Evolutionary conservation across 2,888 invertebrate genomes (phyloP), one percentile per base, ranked within the genome.

Genomic region (Monoplex corrugatus): DNA sequence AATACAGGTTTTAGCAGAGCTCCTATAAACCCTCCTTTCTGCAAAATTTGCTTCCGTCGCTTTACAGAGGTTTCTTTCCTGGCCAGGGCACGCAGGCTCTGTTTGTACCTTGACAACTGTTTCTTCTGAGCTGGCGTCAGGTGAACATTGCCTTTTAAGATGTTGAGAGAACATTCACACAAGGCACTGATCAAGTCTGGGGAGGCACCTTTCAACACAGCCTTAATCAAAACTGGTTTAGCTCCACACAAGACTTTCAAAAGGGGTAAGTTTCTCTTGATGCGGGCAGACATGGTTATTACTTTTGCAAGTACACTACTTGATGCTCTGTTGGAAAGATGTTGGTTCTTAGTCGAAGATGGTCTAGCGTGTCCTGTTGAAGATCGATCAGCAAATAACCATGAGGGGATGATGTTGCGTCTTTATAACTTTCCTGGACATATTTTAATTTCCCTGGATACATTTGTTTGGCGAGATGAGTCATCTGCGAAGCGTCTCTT

Each of bases 361-460:
- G 2, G 32, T 86, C 88, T 1, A 86, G 78, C 0, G 88, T 90
- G 1, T 57, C 84, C 68, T 82, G 83, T 43, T 80, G 82, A 32
- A 90, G n/a, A 80, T 90, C 90, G 6, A 88, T 10, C 35, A 90
- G 75, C 50, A 90, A 68, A 87, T 88, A 88, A n/a, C 78, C 63
- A 63, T 88, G 84, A 35, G 90, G 90, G 19, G 38, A 16, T 50
- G n/a, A 19, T n/a, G 84, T 68, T 63, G 57, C n/a, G 13, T 86
- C 86, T 32, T 68, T 68, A 50, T 1, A 43, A 32, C 50, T 45
- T 35, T 63, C 86, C 19, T 78, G 78, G 23, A 78, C 40, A 40
- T 78, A 78, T 23, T 78, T 38, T 2, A 40, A 1, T 72, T 38
- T 72, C 35, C 68, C 63, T 19, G 78, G 45, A 28, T 35, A 75